These are phyloP conservation scores for Morpho deidamia DNA, from an alignment of 2,888 invertebrate species.

Conservation along the genomic window DNA sequence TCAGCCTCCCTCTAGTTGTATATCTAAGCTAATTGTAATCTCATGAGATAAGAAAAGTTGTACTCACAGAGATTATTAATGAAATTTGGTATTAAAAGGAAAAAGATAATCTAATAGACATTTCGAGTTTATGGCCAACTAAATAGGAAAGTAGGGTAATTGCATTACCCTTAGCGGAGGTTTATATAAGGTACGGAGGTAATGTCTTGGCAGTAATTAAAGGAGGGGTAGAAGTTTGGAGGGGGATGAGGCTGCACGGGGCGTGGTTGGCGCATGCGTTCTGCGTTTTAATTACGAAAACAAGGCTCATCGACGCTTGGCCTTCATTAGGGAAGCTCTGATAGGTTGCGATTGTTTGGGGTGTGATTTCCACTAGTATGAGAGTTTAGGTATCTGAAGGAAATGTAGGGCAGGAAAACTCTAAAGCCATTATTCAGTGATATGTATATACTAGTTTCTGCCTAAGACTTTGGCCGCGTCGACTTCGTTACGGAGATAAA, in stretches of 20 bases:
- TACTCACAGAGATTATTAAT: background rate
- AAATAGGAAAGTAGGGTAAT: slow-evolving; percentile 23
- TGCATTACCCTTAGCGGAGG: slow-evolving; percentile 30
- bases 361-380: slow-evolving; percentile 17
- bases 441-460: no score
- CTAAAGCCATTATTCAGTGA: background rate
- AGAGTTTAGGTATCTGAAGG: slow-evolving; percentile 23
- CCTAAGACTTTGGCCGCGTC: no score
- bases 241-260: slow-evolving; percentile 67
- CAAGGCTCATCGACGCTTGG: slow-evolving; percentile 70
- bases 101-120: background rate
- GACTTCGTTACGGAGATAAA: no score
- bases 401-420: background rate
- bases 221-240: slow-evolving; percentile 31
- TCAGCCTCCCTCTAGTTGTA: no score
- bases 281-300: slow-evolving; percentile 64
- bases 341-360: slow-evolving; percentile 30
- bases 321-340: slow-evolving; percentile 55
- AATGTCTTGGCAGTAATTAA: slow-evolving; percentile 76
- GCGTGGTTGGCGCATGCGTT: slow-evolving; percentile 73
- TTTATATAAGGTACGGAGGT: slow-evolving; percentile 65
- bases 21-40: no score
- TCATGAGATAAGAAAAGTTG: no score
- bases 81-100: background rate
- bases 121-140: background rate